These are phyloP conservation scores for Siphamia tubifer DNA, from an alignment of 2,113 vertebrate species.

Conservation along the genomic window DNA sequence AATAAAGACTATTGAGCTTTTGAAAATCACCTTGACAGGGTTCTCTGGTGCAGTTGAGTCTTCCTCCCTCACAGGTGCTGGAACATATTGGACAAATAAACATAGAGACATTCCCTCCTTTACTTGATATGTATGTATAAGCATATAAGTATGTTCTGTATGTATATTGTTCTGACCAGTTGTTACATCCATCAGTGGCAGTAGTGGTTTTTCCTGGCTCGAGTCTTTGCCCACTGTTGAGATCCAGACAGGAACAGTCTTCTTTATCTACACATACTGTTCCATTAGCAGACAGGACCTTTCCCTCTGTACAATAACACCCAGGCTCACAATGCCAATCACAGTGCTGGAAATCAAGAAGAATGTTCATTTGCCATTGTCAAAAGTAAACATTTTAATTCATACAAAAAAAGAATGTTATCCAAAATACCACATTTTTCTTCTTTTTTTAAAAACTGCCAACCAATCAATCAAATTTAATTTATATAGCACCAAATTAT, in stretches of 20 bases:
- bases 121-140: background rate
- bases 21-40: conserved; percentile 81
- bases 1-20: background rate
- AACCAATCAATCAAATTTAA: no score
- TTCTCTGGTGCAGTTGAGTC: conserved; percentile 75
- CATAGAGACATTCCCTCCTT: background rate
- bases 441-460: no score
- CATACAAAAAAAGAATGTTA: background rate
- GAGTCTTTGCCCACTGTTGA: conserved; percentile 69
- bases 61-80: conserved; percentile 85
- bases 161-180: conserved; percentile 81
- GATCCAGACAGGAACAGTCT: conserved; percentile 83
- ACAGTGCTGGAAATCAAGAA: conserved; percentile 76
- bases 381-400: background rate
- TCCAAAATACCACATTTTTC: no score
- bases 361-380: background rate
- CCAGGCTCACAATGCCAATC: conserved; percentile 85
- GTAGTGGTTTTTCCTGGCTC: conserved; percentile 58
- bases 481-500: no score
- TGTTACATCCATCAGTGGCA: conserved; percentile 83
- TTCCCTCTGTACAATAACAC: conserved; percentile 86
- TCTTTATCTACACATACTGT: conserved; percentile 73
- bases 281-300: conserved; percentile 78
- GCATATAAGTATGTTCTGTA: background rate
- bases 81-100: conserved; percentile 7